Evolutionary conservation across 2,113 vertebrate genomes (phyloP).

Genomic region (Sceloporus tristichus): DNA sequence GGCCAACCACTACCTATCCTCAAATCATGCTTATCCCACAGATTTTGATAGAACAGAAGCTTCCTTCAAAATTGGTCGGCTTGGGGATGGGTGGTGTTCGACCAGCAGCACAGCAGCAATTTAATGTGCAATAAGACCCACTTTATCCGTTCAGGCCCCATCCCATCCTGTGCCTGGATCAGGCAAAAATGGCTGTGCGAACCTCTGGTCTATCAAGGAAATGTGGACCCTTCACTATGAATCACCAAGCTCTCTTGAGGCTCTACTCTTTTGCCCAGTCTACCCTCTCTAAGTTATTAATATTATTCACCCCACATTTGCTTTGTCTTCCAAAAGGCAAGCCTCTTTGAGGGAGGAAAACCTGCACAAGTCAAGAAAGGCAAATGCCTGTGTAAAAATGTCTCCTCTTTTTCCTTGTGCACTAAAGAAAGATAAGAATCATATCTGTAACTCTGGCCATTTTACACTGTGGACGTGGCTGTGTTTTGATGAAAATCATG

Average conservation of each 20-base stretch:
- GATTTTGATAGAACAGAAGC: too few species aligned
- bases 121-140: too few species aligned
- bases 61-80: too few species aligned
- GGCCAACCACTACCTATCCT: too few species aligned
- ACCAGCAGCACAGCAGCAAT: too few species aligned
- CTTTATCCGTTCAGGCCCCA: too few species aligned
- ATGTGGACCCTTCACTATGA: neutral
- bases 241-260: neutral
- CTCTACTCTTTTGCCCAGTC: neutral
- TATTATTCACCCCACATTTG: neutral
- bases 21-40: too few species aligned
- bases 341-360: neutral
- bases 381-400: neutral
- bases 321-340: neutral
- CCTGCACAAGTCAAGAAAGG: neutral
- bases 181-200: too few species aligned
- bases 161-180: too few species aligned
- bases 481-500: neutral
- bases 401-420: too few species aligned
- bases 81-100: too few species aligned
- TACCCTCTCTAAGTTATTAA: neutral
- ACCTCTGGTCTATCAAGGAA: neutral
- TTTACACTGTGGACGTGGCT: neutral
- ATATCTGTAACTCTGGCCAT: neutral
- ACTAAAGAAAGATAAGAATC: neutral